Conservation (phyloP, 2,113 vertebrate genomes). For the Toxotes jaculatrix region DNA sequence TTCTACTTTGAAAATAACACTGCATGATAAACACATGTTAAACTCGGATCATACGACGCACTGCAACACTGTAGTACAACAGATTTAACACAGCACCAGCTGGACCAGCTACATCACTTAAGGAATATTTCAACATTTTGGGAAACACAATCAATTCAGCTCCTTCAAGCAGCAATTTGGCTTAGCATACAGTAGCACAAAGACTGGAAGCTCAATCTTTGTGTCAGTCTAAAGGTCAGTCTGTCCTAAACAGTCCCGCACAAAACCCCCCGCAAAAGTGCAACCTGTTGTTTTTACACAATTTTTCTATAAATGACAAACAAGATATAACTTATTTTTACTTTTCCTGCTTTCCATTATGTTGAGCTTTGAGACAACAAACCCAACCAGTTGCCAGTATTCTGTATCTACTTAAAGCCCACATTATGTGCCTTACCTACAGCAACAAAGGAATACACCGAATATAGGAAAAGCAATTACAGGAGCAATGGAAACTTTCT, state of each 20-base stretch:
- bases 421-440: slow-evolving; percentile 14
- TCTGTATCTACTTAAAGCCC: slow-evolving; percentile 13
- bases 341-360: background rate
- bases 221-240: background rate
- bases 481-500: slow-evolving; percentile 47
- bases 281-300: background rate
- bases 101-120: background rate
- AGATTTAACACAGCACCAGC: background rate
- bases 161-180: background rate
- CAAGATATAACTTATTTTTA: background rate
- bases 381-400: background rate
- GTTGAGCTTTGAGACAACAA: slow-evolving; percentile 7
- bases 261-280: background rate
- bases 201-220: background rate
- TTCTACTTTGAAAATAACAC: background rate
- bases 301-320: background rate
- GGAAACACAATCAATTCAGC: background rate
- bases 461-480: slow-evolving; percentile 49
- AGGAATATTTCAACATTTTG: background rate
- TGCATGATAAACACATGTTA: background rate
- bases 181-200: background rate
- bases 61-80: background rate
- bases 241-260: background rate
- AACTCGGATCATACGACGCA: background rate
- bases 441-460: slow-evolving; percentile 24